Percentiles rank a stretch among this genome's conserved stretches.
Conservation (phyloP, 1,140 invertebrate species). For the Acromyrmex charruanus region DNA sequence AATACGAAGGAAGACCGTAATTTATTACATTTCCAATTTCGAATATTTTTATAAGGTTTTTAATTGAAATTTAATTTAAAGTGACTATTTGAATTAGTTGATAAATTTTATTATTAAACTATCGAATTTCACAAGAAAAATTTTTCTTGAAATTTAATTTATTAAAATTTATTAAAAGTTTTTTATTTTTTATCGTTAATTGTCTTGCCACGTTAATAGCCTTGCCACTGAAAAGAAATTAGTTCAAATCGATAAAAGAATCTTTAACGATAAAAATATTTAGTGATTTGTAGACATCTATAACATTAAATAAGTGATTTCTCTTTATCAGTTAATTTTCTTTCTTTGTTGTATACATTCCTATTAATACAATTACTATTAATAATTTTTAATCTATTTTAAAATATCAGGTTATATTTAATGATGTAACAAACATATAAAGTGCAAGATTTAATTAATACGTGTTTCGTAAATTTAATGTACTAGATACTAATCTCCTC, state of each 20-base stretch:
- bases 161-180: neutral
- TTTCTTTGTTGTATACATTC: neutral
- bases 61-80: conserved; percentile 16
- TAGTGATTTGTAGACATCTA: neutral
- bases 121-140: neutral
- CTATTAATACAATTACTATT: neutral
- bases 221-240: neutral
- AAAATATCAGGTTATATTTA: neutral
- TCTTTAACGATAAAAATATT: neutral
- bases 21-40: too few species aligned
- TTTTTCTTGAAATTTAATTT: neutral
- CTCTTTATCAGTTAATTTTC: neutral
- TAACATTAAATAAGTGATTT: neutral
- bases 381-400: neutral
- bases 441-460: neutral
- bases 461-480: neutral
- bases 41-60: conserved; percentile 2
- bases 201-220: neutral
- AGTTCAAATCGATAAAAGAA: neutral
- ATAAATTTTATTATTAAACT: neutral
- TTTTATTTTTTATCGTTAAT: neutral
- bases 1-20: too few species aligned
- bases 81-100: conserved; percentile 1
- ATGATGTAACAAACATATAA: neutral
- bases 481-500: neutral